These are phyloP conservation scores for Clivina fossor DNA, from an alignment of 2,888 invertebrate species.

Conservation along the genomic window DNA sequence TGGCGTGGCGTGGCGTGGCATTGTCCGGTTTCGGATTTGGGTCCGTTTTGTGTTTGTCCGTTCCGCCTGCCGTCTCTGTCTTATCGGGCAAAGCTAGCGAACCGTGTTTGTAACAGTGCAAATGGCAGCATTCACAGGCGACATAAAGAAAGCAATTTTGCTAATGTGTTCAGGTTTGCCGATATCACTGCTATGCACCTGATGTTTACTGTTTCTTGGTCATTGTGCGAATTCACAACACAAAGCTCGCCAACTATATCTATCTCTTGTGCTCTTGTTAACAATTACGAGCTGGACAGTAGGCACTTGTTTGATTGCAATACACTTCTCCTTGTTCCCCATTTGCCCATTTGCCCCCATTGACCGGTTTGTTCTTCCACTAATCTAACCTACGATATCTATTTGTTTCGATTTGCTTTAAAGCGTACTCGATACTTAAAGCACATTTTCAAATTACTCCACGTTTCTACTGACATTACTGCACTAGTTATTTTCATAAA, in stretches of 20 bases:
- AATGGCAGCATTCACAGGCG: constrained; percentile 21
- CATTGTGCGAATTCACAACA: constrained; percentile 22
- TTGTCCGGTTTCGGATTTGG: too few relatives aligned
- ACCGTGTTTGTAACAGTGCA: constrained; percentile 10
- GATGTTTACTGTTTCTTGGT: constrained; percentile 28
- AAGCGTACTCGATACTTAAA: too few relatives aligned
- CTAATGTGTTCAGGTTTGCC: constrained; percentile 24
- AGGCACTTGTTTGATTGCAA: constrained; percentile 13
- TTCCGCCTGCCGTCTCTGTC: too few relatives aligned
- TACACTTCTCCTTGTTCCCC: not conserved
- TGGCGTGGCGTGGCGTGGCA: too few relatives aligned
- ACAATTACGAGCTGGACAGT: not conserved
- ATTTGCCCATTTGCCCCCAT: not conserved
- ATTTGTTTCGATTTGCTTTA: too few relatives aligned
- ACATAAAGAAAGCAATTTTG: constrained; percentile 31
- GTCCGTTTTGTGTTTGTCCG: too few relatives aligned
- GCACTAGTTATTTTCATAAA: too few relatives aligned
- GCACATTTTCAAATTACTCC: too few relatives aligned
- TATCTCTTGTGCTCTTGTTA: constrained; percentile 2
- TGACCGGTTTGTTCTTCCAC: not conserved
- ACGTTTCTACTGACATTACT: too few relatives aligned
- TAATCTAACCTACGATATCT: not conserved
- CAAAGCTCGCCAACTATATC: not conserved
- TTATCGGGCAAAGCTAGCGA: too few relatives aligned
- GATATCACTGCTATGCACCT: constrained; percentile 30